A percentile compares a stretch with the other conserved stretches of the same genome.
These are phyloP conservation scores for Pardosa pseudoannulata DNA, from an alignment of 2,888 invertebrate species.

Conservation along the genomic window DNA sequence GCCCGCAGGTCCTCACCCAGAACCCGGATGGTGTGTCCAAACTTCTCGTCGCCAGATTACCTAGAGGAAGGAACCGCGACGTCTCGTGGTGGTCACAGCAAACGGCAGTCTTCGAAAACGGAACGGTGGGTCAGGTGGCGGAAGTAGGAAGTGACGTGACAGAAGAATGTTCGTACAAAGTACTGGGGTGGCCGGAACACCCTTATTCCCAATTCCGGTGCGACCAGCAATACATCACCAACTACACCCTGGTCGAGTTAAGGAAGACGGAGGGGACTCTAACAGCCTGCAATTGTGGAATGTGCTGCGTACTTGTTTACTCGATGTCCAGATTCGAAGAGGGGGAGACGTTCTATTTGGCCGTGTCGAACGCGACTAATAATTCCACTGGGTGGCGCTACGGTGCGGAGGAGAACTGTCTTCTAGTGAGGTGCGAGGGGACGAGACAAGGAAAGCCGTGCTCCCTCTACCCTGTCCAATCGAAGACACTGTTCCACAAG, in stretches of 20 bases:
- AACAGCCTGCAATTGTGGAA: conserved; percentile 48
- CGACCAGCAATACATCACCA: neutral
- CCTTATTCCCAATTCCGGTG: conserved; percentile 20
- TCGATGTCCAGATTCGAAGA: neutral
- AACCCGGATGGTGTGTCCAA: conserved; percentile 48
- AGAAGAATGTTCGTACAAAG: conserved; percentile 13
- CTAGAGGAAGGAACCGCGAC: neutral
- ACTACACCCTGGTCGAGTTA: conserved; percentile 38
- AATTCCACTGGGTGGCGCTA: neutral
- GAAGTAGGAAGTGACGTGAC: conserved; percentile 34
- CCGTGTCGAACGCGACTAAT: conserved; percentile 40
- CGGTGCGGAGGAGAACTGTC: conserved; percentile 36
- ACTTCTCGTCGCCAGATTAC: conserved; percentile 29
- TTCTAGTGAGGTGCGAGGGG: conserved; percentile 42
- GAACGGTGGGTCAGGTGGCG: neutral
- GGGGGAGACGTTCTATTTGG: conserved; percentile 36
- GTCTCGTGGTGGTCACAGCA: neutral
- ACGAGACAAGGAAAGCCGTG: conserved; percentile 2
- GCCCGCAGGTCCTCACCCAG: conserved; percentile 75
- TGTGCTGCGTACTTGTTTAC: conserved; percentile 71
- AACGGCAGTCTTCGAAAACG: conserved; percentile 16
- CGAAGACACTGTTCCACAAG: conserved; percentile 27
- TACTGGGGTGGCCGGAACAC: conserved; percentile 4
- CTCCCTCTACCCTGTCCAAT: neutral
- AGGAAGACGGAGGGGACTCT: neutral